Percentiles rank a stretch among this genome's conserved stretches.
Evolutionary conservation across 2,797 vertebrate species (phyloP).

Genomic region (Oryzias dopingdopingensis): DNA sequence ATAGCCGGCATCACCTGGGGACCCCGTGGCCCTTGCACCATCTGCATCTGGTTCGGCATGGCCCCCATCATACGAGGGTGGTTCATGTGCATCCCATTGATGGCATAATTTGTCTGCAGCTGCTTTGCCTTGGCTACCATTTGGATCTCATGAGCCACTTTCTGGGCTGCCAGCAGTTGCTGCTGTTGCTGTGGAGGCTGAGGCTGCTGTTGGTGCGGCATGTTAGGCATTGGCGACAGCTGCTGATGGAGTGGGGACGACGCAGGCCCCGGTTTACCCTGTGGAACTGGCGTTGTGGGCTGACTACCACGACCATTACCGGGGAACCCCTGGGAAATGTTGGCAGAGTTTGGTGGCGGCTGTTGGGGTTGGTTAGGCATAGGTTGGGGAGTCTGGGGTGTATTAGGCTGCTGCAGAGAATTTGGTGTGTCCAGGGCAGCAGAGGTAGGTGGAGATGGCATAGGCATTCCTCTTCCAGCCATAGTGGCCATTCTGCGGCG

Average conservation of each 20-base stretch:
- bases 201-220: constrained; percentile 74
- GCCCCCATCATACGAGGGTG: constrained; percentile 84
- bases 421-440: constrained; percentile 91
- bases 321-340: constrained; percentile 85
- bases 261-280: constrained; percentile 86
- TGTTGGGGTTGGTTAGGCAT: constrained; percentile 79
- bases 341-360: constrained; percentile 80
- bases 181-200: constrained; percentile 57
- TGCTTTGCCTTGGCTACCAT: constrained; percentile 86
- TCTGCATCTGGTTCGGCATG: constrained; percentile 85
- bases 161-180: constrained; percentile 81
- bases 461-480: constrained; percentile 93
- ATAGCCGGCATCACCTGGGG: constrained; percentile 85
- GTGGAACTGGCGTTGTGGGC: constrained; percentile 82
- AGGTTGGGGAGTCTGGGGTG: constrained; percentile 90
- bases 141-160: constrained; percentile 91
- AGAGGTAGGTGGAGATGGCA: constrained; percentile 96
- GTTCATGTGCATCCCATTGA: constrained; percentile 87
- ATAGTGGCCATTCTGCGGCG: constrained; percentile 98
- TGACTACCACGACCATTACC: constrained; percentile 86
- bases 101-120: constrained; percentile 81
- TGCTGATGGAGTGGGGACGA: constrained; percentile 83
- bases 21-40: constrained; percentile 85
- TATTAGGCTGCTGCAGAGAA: constrained; percentile 86
- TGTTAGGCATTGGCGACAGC: constrained; percentile 87